These are phyloP conservation scores for Drosophila pegasa DNA, from an alignment of 2,888 invertebrate genomes.

Conservation along the genomic window DNA sequence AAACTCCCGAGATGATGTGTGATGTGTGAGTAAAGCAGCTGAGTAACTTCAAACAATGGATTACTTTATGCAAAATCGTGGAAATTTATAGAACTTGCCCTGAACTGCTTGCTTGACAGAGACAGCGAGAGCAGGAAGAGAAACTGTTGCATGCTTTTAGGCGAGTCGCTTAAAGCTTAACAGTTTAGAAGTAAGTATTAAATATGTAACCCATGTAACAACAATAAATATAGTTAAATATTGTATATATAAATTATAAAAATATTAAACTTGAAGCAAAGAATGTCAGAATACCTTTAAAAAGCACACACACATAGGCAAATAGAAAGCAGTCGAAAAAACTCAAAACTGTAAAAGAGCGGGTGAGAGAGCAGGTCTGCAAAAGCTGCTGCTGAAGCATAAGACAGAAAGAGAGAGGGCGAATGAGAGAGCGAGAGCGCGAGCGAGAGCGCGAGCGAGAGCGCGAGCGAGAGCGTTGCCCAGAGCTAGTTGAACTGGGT, in stretches of 20 bases:
- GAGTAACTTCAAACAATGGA: neutral
- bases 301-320: conserved; percentile 17
- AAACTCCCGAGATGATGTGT: neutral
- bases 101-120: conserved; percentile 41
- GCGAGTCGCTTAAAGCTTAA: conserved; percentile 20
- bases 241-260: neutral
- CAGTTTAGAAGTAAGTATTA: neutral
- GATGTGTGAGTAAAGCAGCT: neutral
- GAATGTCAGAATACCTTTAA: conserved; percentile 44
- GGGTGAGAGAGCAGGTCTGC: conserved; percentile 2
- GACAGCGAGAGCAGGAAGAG: neutral
- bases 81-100: conserved; percentile 18
- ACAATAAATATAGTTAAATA: neutral
- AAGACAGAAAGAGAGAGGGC: conserved; percentile 7
- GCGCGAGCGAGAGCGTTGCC: conserved; percentile 4
- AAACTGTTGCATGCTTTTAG: conserved; percentile 59
- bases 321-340: conserved; percentile 67
- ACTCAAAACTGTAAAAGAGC: conserved; percentile 13
- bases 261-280: too few species aligned
- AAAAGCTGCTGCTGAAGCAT: neutral
- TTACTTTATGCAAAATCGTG: neutral
- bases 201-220: neutral
- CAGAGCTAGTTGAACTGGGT: conserved; percentile 36
- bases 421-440: conserved; percentile 13
- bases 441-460: conserved; percentile 2